These are phyloP conservation scores for Aspidoscelis tigris DNA, from an alignment of 2,113 vertebrate species.

Conservation along the genomic window DNA sequence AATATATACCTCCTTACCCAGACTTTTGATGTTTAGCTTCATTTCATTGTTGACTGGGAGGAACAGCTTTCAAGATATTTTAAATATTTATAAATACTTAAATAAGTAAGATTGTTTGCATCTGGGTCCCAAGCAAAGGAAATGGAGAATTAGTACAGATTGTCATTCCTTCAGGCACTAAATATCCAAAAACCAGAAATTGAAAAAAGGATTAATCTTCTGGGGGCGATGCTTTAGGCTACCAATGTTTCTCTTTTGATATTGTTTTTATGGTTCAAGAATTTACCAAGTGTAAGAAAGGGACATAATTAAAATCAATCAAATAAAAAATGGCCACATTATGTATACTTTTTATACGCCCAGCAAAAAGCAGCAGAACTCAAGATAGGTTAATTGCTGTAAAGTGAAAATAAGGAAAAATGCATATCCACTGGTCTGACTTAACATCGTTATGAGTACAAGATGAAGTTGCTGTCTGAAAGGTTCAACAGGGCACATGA, in stretches of 20 bases:
- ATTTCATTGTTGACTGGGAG: too few species aligned
- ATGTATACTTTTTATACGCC: too few species aligned
- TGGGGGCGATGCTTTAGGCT: background rate
- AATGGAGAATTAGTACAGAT: background rate
- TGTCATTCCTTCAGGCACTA: background rate
- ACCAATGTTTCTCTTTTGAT: background rate
- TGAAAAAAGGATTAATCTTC: conserved; percentile 29
- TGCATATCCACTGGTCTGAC: background rate
- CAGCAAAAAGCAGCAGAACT: too few species aligned
- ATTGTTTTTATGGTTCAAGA: background rate
- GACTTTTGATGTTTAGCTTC: too few species aligned
- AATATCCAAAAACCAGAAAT: conserved; percentile 14
- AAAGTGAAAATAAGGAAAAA: background rate
- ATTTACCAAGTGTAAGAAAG: background rate
- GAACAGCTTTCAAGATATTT: too few species aligned
- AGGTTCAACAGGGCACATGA: background rate
- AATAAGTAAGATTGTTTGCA: background rate
- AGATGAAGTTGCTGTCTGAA: background rate
- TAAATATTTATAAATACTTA: too few species aligned
- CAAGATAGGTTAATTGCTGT: background rate
- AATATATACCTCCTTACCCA: too few species aligned
- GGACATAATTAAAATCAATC: background rate
- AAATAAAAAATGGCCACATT: background rate
- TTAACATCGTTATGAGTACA: background rate
- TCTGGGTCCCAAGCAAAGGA: background rate